Evolutionary conservation across 2,113 vertebrate genomes (phyloP).

Genomic region (Macquaria ambigua): DNA sequence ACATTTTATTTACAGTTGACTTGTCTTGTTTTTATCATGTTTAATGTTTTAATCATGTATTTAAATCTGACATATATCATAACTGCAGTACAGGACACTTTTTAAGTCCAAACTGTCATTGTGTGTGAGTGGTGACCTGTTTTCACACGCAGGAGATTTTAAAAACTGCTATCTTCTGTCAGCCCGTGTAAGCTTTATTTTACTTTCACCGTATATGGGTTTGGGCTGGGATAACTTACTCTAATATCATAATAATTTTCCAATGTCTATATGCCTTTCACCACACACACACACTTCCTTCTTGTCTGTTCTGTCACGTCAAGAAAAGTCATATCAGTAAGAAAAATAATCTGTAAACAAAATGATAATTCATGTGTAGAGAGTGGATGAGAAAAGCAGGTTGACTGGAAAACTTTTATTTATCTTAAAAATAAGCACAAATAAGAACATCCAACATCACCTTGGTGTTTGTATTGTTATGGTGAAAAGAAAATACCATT

Average conservation of each 20-base stretch:
- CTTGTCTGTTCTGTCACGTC: not conserved
- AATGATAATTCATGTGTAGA: not conserved
- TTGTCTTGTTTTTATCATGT: too few relatives aligned
- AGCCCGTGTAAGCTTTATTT: not conserved
- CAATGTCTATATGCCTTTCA: not conserved
- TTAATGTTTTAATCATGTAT: not conserved
- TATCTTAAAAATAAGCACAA: not conserved
- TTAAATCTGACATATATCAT: not conserved
- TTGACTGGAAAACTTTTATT: constrained; percentile 10
- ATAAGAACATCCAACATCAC: not conserved
- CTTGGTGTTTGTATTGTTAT: not conserved
- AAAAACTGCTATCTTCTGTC: not conserved
- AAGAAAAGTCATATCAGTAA: not conserved
- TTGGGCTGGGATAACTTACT: not conserved
- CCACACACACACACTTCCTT: not conserved
- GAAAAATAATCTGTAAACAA: not conserved
- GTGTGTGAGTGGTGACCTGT: not conserved
- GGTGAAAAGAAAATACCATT: not conserved
- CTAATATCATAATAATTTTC: too few relatives aligned
- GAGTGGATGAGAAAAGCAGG: not conserved
- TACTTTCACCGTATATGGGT: not conserved
- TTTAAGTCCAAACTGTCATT: not conserved
- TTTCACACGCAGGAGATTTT: not conserved
- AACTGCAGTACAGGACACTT: not conserved
- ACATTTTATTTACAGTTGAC: not conserved